Percentiles rank a stretch among this genome's conserved stretches.
These are phyloP conservation scores for Diplolepis rosae DNA, from an alignment of 2,888 invertebrate species.

Conservation along the genomic window DNA sequence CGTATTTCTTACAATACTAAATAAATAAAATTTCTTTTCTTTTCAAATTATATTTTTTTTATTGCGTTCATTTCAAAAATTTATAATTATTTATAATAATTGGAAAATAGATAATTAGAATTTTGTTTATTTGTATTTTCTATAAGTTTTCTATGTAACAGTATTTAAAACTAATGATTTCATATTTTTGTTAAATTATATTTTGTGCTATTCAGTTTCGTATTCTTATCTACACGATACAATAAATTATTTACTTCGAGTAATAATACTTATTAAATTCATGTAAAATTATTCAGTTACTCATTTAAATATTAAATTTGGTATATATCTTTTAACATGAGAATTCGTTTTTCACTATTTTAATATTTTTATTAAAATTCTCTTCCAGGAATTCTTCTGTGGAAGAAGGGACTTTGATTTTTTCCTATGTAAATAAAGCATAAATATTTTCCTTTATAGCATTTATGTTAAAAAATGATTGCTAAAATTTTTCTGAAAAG, in stretches of 20 bases:
- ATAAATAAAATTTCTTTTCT: constrained; percentile 30
- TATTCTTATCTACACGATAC: not conserved
- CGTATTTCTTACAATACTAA: constrained; percentile 24
- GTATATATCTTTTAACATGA: not conserved
- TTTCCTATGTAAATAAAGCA: not conserved
- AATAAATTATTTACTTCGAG: not conserved
- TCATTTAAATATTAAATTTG: not conserved
- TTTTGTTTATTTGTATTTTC: too few relatives aligned
- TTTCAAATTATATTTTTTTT: constrained; percentile 31
- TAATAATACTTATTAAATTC: not conserved
- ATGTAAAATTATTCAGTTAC: not conserved
- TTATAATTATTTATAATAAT: not conserved
- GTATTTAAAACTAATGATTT: too few relatives aligned
- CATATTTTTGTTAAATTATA: not conserved
- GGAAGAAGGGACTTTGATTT: not conserved
- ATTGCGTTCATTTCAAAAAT: not conserved
- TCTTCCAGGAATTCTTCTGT: not conserved
- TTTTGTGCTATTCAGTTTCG: too few relatives aligned
- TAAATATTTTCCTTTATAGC: not conserved
- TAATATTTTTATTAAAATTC: not conserved
- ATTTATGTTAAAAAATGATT: too few relatives aligned
- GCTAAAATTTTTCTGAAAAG: too few relatives aligned
- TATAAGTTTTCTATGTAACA: too few relatives aligned
- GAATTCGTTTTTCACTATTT: not conserved
- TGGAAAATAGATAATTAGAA: too few relatives aligned